A percentile compares a stretch with the other conserved stretches of the same genome.
Evolutionary conservation across 37 sponge, comb jelly and placozoan species (phyloP).

Genomic region (Hexactinellida sp.): DNA sequence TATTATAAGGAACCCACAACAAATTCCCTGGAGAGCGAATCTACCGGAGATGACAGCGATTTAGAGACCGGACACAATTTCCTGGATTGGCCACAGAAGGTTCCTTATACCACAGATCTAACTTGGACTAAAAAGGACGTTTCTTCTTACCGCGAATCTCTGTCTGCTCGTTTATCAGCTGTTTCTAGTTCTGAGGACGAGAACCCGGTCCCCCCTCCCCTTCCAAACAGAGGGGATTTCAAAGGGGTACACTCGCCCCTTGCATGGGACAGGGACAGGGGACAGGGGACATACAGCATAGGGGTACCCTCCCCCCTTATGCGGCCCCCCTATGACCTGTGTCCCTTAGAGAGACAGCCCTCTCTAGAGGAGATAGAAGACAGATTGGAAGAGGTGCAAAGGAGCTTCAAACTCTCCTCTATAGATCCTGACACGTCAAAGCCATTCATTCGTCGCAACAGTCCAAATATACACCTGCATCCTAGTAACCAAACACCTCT

Average conservation of each 20-base stretch:
- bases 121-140: background rate
- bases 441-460: background rate
- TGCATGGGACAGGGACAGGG: no score
- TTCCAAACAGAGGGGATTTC: background rate
- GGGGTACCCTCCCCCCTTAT: background rate
- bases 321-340: no score
- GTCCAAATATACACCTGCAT: background rate
- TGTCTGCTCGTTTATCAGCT: background rate
- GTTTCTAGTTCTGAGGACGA: slow-evolving; percentile 8
- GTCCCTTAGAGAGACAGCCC: background rate
- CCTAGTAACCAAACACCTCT: background rate
- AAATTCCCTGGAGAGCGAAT: background rate
- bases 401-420: background rate
- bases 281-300: no score
- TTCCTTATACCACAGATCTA: background rate
- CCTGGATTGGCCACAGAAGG: background rate
- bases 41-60: background rate
- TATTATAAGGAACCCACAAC: background rate
- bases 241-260: background rate
- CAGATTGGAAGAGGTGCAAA: background rate
- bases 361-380: background rate
- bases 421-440: background rate
- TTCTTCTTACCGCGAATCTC: background rate
- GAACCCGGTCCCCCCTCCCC: background rate
- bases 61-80: background rate